Conservation (phyloP, 2,888 invertebrate species). For the Perizoma flavofasciatum region DNA sequence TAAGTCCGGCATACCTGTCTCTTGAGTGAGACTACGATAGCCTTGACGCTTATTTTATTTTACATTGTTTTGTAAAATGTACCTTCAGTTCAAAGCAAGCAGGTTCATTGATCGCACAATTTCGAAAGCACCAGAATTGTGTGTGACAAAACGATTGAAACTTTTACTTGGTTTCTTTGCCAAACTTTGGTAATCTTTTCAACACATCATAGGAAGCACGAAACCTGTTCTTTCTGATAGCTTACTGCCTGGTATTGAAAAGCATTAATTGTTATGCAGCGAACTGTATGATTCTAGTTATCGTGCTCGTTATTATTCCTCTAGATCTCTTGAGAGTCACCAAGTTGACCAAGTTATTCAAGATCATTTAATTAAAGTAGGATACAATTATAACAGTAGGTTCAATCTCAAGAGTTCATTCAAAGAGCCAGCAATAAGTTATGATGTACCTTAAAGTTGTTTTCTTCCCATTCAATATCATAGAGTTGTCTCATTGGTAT, state of each 20-base stretch:
- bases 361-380: too few relatives aligned
- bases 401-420: too few relatives aligned
- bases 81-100: conserved; percentile 49
- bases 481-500: conserved; percentile 54
- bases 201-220: conserved; percentile 40
- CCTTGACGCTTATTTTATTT: not conserved
- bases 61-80: conserved; percentile 40
- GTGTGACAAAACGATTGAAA: conserved; percentile 54
- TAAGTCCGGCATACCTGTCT: not conserved
- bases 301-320: too few relatives aligned
- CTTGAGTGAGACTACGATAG: not conserved
- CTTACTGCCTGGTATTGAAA: too few relatives aligned
- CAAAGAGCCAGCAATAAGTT: not conserved
- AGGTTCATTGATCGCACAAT: conserved; percentile 53
- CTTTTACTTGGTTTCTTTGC: conserved; percentile 40
- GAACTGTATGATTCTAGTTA: too few relatives aligned
- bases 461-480: conserved; percentile 59
- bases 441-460: conserved; percentile 43
- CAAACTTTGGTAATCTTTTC: conserved; percentile 40
- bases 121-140: conserved; percentile 49
- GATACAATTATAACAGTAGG: too few relatives aligned
- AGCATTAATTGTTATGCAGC: not conserved
- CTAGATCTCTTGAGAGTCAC: too few relatives aligned
- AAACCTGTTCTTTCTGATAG: conserved; percentile 23
- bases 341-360: too few relatives aligned